These are phyloP conservation scores for Scaptomyza montana DNA, from an alignment of 1,140 invertebrate genomes.

Conservation along the genomic window DNA sequence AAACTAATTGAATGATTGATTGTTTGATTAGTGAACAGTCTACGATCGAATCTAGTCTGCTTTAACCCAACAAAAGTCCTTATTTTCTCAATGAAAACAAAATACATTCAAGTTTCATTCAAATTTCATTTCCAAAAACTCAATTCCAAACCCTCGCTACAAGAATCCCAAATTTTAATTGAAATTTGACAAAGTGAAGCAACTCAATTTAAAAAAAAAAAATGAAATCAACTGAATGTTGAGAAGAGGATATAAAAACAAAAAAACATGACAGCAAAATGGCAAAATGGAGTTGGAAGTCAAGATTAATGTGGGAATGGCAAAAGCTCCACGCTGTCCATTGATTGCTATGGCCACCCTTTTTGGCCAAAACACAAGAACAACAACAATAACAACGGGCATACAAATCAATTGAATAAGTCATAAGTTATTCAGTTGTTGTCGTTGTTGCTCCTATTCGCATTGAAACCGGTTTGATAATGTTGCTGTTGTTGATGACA, in stretches of 20 bases:
- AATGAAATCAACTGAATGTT: too few species aligned
- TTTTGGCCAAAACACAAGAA: conserved; percentile 15
- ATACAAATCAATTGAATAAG: conserved; percentile 63
- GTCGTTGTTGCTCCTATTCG: conserved; percentile 23
- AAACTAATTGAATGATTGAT: not conserved
- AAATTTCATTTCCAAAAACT: too few species aligned
- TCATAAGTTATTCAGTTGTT: conserved; percentile 50
- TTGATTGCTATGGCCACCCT: conserved; percentile 39
- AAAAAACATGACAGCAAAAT: conserved; percentile 42
- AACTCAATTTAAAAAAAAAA: too few species aligned
- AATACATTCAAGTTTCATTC: too few species aligned
- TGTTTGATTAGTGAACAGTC: not conserved
- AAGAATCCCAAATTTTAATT: not conserved
- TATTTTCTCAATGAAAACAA: too few species aligned
- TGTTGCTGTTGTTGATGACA: too few species aligned
- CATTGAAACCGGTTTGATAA: conserved; percentile 50
- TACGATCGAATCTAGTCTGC: too few species aligned
- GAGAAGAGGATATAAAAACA: not conserved
- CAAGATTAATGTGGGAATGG: conserved; percentile 59
- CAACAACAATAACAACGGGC: conserved; percentile 12
- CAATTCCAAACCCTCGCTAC: too few species aligned
- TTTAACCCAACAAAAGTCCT: too few species aligned
- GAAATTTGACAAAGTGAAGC: not conserved
- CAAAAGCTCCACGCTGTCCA: conserved; percentile 4
- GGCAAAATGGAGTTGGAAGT: conserved; percentile 12